A percentile compares a stretch with the other conserved stretches of the same genome.
phyloP scores from a whole-genome alignment of 2,888 invertebrate species.

The Falcaria lacertinaria region DNA sequence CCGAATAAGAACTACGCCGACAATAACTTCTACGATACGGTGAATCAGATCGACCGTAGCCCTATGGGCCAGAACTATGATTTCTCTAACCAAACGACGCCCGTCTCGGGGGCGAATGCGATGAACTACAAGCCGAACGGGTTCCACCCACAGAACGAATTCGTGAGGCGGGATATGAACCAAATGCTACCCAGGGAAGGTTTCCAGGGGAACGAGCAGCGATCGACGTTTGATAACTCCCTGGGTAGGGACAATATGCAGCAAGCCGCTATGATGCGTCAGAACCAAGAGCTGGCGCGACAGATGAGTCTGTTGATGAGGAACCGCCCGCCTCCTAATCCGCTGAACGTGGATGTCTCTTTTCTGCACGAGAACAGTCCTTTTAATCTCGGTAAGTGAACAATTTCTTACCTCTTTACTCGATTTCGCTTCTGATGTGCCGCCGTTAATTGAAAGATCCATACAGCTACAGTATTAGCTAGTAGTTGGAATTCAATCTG shows the following conservation, averaged over 20 bases:
- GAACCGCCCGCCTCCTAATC: constrained; percentile 63
- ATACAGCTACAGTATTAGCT: too few relatives aligned
- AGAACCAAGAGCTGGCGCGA: constrained; percentile 64
- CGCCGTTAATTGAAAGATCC: too few relatives aligned
- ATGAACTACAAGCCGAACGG: constrained; percentile 62
- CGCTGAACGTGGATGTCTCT: constrained; percentile 66
- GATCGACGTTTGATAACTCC: constrained; percentile 49
- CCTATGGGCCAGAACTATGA: constrained; percentile 56
- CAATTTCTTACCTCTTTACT: too few relatives aligned
- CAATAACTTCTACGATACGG: constrained; percentile 56
- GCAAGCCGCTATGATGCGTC: constrained; percentile 54
- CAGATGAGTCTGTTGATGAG: constrained; percentile 69
- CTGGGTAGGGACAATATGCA: constrained; percentile 49
- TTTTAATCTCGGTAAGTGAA: constrained; percentile 67
- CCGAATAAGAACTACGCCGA: constrained; percentile 53
- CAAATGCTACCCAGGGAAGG: constrained; percentile 49
- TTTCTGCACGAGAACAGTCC: constrained; percentile 67
- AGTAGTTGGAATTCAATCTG: too few relatives aligned
- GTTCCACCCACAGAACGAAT: constrained; percentile 54
- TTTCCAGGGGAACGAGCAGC: constrained; percentile 49
- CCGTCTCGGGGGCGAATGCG: constrained; percentile 35
- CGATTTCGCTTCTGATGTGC: too few relatives aligned
- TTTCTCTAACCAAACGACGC: constrained; percentile 46
- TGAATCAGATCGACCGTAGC: constrained; percentile 50
- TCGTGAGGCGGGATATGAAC: constrained; percentile 53